phyloP scores from a whole-genome alignment of 1,140 invertebrate species.

The Megalopta genalis region DNA sequence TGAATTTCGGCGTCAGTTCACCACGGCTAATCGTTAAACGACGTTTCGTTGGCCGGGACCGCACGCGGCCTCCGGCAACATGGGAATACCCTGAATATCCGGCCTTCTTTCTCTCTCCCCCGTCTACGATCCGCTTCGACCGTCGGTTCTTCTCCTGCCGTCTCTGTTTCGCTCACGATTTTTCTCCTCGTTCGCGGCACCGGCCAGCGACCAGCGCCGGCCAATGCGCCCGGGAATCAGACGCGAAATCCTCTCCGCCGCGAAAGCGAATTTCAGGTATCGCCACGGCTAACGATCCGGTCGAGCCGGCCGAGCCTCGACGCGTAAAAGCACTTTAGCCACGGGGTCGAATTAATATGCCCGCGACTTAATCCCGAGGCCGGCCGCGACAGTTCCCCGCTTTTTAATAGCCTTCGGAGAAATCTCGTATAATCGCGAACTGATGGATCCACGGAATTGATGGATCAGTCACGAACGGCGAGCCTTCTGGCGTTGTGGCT shows the following conservation, averaged over 20 bases:
- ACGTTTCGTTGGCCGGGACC: slow-evolving; percentile 48
- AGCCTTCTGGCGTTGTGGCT: no score
- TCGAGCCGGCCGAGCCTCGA: slow-evolving; percentile 26
- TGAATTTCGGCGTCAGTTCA: slow-evolving; percentile 58
- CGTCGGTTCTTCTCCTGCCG: background rate
- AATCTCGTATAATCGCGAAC: background rate
- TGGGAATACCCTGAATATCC: slow-evolving; percentile 36
- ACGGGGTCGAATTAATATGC: slow-evolving; percentile 27
- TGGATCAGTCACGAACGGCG: no score
- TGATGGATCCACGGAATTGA: no score
- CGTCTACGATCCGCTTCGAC: background rate
- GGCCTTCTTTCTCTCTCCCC: background rate
- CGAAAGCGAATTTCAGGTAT: slow-evolving; percentile 31
- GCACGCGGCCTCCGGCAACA: slow-evolving; percentile 5
- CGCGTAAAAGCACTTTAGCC: slow-evolving; percentile 46
- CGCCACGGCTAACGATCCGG: background rate
- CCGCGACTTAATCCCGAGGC: slow-evolving; percentile 29
- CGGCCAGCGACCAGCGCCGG: no score
- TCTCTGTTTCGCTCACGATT: background rate
- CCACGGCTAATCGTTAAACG: slow-evolving; percentile 66
- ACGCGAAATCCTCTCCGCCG: slow-evolving; percentile 31
- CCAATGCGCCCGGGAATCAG: slow-evolving; percentile 10
- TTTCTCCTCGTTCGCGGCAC: background rate
- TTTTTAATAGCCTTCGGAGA: background rate
- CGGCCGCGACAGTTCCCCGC: no score